These are phyloP conservation scores for Thalpophila matura DNA, from an alignment of 2,888 invertebrate species.

Conservation along the genomic window DNA sequence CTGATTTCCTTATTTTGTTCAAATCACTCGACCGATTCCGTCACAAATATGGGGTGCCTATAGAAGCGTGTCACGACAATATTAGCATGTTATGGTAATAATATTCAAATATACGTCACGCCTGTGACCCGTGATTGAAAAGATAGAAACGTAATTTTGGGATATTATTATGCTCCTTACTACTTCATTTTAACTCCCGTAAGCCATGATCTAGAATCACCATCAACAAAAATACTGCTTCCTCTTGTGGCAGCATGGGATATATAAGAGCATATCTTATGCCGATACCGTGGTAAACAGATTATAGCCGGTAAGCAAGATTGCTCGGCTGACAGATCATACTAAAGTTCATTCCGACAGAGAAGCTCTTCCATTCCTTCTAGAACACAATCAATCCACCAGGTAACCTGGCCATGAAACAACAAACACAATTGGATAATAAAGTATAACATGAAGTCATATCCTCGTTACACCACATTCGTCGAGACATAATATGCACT, in stretches of 20 bases:
- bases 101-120: slow-evolving; percentile 14
- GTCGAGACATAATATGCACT: slow-evolving; percentile 20
- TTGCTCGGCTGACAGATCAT: background rate
- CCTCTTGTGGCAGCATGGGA: too few species aligned
- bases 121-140: background rate
- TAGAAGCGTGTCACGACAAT: slow-evolving; percentile 10
- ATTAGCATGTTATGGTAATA: slow-evolving; percentile 14
- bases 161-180: too few species aligned
- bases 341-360: background rate
- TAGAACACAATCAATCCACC: slow-evolving; percentile 22
- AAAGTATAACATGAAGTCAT: slow-evolving; percentile 56
- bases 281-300: too few species aligned
- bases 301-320: too few species aligned
- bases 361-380: slow-evolving; percentile 11
- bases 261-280: too few species aligned
- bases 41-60: slow-evolving; percentile 27
- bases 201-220: too few species aligned
- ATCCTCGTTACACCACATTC: slow-evolving; percentile 54
- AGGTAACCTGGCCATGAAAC: slow-evolving; percentile 24
- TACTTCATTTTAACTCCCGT: too few species aligned
- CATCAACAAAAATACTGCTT: too few species aligned
- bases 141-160: background rate
- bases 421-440: slow-evolving; percentile 57
- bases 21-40: background rate
- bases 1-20: background rate